phyloP scores from a whole-genome alignment of 2,797 vertebrate species.

The Sternotherus odoratus region DNA sequence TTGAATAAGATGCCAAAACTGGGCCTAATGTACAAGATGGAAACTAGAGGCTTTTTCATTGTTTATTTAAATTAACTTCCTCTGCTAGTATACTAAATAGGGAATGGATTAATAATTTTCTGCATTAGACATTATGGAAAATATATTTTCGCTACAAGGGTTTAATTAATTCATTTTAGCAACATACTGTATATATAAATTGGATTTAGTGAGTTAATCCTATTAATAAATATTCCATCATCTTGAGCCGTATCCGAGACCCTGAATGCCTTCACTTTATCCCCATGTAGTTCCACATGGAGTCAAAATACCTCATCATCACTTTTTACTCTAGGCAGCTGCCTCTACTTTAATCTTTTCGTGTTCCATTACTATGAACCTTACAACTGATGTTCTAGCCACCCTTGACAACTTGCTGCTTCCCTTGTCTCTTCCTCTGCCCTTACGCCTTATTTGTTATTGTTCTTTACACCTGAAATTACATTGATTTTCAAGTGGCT shows the following conservation, averaged over 20 bases:
- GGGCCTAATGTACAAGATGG: background rate
- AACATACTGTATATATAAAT: conserved; percentile 27
- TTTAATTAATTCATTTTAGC: conserved; percentile 57
- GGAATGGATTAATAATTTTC: conserved; percentile 4
- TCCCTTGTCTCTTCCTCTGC: background rate
- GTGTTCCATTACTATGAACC: background rate
- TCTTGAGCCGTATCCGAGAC: background rate
- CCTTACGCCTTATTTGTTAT: background rate
- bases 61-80: background rate
- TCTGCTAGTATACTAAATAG: background rate
- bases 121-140: background rate
- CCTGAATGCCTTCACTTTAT: conserved; percentile 19
- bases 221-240: conserved; percentile 53
- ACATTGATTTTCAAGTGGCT: background rate
- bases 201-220: conserved; percentile 49
- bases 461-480: background rate
- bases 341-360: background rate
- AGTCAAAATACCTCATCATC: conserved; percentile 36
- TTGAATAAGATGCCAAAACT: background rate
- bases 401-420: background rate
- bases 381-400: background rate
- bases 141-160: background rate
- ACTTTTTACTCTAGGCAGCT: background rate
- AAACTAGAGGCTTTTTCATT: background rate
- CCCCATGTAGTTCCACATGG: conserved; percentile 15